Percentiles rank a stretch among this genome's conserved stretches.
Conservation (phyloP, 2,113 vertebrate genomes). For the Pomatorhinus ruficollis region DNA sequence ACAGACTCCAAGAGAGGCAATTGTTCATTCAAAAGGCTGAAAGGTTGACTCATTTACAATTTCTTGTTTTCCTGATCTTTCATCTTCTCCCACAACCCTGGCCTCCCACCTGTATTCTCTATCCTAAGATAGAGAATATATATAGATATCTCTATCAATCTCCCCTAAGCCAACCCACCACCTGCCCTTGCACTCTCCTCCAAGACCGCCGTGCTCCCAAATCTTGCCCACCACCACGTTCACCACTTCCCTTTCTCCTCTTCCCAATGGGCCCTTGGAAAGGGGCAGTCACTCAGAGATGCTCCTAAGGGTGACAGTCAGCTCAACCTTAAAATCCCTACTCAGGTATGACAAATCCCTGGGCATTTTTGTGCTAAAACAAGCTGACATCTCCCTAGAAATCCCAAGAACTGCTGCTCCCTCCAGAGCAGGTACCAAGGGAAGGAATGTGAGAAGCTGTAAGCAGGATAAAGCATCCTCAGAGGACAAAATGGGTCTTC, state of each 20-base stretch:
- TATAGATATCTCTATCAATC: background rate
- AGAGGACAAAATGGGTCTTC: background rate
- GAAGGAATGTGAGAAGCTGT: background rate
- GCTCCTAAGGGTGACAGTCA: background rate
- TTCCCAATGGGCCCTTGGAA: accelerated
- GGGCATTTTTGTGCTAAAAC: background rate
- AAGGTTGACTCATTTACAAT: background rate
- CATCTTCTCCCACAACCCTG: background rate
- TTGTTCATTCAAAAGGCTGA: background rate
- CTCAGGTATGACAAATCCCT: background rate
- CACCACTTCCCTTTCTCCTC: background rate
- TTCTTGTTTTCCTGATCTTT: background rate
- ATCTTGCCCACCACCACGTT: background rate
- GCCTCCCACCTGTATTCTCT: background rate
- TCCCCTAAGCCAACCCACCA: background rate
- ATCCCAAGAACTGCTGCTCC: background rate
- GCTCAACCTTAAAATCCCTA: background rate
- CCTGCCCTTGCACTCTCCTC: background rate
- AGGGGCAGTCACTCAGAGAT: background rate
- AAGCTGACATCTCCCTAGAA: background rate
- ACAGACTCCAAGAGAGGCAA: background rate
- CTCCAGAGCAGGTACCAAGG: background rate
- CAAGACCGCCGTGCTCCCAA: background rate
- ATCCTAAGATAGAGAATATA: background rate
- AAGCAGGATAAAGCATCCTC: background rate